These are phyloP conservation scores for Eretmochelys imbricata DNA, from an alignment of 2,113 vertebrate genomes.

Conservation along the genomic window DNA sequence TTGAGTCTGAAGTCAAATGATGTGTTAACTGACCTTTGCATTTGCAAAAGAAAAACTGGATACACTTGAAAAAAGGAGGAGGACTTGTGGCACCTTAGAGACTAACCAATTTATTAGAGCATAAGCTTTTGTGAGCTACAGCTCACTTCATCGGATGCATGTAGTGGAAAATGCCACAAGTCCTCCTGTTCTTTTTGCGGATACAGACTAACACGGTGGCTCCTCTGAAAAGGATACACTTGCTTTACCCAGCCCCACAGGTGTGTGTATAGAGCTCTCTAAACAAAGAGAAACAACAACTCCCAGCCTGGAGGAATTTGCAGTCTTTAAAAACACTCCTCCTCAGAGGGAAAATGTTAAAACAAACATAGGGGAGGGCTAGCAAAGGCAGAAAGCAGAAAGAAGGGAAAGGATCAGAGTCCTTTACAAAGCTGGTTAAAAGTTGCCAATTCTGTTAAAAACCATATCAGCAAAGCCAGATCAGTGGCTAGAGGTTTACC, in stretches of 20 bases:
- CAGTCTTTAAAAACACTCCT: background rate
- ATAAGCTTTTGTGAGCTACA: too few species aligned
- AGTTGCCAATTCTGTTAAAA: background rate
- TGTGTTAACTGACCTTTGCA: constrained; percentile 19
- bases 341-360: constrained; percentile 17
- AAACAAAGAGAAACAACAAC: constrained; percentile 7
- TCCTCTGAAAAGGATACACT: background rate
- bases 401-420: background rate
- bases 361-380: background rate
- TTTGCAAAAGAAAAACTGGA: background rate
- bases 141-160: too few species aligned
- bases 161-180: too few species aligned
- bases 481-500: background rate
- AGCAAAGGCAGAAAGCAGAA: background rate
- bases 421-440: background rate
- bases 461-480: background rate
- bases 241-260: background rate
- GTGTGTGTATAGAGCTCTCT: background rate
- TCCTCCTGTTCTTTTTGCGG: too few species aligned
- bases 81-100: too few species aligned
- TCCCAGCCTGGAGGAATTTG: background rate
- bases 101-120: too few species aligned
- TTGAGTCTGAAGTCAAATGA: constrained; percentile 35
- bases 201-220: too few species aligned
- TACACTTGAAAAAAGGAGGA: background rate